Evolutionary conservation across 2,113 vertebrate species (phyloP).

Genomic region (Callithrix jacchus): DNA sequence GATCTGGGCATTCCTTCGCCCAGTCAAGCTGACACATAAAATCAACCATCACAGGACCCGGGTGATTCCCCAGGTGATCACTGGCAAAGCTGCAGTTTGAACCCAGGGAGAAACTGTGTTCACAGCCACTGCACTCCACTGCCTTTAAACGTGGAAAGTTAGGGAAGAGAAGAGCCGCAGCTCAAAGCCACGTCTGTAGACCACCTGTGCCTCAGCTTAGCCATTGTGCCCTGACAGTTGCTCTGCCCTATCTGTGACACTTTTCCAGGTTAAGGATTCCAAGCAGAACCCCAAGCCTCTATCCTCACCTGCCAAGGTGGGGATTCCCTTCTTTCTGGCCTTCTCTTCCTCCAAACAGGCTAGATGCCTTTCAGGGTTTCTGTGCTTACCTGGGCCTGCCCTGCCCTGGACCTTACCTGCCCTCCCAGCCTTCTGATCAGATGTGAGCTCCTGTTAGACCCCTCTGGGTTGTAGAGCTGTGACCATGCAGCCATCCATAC

Average conservation of each 20-base stretch:
- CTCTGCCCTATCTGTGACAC: not conserved
- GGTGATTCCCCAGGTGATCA: not conserved
- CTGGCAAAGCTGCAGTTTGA: no score
- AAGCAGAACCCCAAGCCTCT: not conserved
- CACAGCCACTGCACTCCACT: accelerated
- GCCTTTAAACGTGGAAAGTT: not conserved
- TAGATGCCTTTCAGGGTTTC: not conserved
- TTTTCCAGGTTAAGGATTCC: not conserved
- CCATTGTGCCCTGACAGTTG: not conserved
- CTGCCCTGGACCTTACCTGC: not conserved
- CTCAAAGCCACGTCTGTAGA: not conserved
- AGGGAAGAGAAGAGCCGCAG: no score
- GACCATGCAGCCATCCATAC: not conserved
- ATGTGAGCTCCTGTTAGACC: not conserved
- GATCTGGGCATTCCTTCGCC: not conserved
- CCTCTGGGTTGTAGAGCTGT: no score
- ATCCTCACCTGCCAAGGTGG: not conserved
- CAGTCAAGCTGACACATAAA: not conserved
- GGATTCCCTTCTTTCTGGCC: not conserved
- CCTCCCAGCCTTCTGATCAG: not conserved
- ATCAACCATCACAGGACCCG: not conserved
- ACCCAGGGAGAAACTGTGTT: not conserved
- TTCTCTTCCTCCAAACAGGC: not conserved
- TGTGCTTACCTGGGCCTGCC: not conserved
- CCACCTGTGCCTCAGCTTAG: not conserved